Evolutionary conservation across 2,797 vertebrate genomes (phyloP).

Genomic region (Botia kubotai): DNA sequence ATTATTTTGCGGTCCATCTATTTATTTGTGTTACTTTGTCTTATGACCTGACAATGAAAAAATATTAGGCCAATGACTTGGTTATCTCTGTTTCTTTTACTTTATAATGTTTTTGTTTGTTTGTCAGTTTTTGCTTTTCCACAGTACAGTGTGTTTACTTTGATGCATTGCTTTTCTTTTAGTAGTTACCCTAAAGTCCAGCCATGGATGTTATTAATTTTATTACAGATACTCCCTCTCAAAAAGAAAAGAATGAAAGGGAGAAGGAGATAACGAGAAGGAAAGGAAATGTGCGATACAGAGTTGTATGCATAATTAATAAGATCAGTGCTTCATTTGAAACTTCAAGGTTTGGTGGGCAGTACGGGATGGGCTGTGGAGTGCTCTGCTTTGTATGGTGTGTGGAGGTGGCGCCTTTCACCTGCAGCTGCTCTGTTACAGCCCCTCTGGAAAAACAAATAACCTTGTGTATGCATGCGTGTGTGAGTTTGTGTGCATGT

Average conservation of each 20-base stretch:
- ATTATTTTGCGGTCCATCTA: not conserved
- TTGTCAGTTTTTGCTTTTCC: constrained; percentile 47
- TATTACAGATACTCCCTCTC: constrained; percentile 84
- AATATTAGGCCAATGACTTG: constrained; percentile 61
- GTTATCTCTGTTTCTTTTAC: constrained; percentile 12
- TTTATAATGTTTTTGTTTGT: constrained; percentile 53
- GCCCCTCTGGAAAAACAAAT: constrained; percentile 80
- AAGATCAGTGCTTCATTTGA: constrained; percentile 82
- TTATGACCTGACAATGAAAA: constrained; percentile 51
- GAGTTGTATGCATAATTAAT: constrained; percentile 87
- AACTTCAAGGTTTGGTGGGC: constrained; percentile 82
- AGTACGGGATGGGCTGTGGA: constrained; percentile 57
- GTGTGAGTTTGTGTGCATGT: constrained; percentile 52
- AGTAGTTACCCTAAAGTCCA: constrained; percentile 82
- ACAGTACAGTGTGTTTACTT: constrained; percentile 68
- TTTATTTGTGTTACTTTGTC: constrained; percentile 37
- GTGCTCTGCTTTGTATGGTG: constrained; percentile 48
- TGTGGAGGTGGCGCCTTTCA: constrained; percentile 71
- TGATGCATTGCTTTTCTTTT: constrained; percentile 83
- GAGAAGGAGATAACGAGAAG: constrained; percentile 57
- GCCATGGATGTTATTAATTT: constrained; percentile 86
- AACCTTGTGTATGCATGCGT: constrained; percentile 71
- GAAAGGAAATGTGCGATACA: constrained; percentile 80
- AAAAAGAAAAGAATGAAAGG: constrained; percentile 63
- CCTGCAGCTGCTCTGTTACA: constrained; percentile 71